Conservation (phyloP, 2,888 invertebrate species). For the Hydropsyche betteni region DNA sequence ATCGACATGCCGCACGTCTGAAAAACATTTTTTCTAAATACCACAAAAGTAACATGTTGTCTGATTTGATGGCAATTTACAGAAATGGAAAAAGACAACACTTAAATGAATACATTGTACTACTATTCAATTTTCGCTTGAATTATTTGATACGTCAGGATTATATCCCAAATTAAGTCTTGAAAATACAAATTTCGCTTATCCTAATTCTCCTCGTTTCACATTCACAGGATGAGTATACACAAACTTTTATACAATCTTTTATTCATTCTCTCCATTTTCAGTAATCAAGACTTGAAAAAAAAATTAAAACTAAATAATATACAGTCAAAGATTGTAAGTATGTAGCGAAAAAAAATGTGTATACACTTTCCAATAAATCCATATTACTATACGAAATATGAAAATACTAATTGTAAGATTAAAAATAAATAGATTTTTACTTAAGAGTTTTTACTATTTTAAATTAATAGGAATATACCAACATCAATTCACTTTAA, state of each 20-base stretch:
- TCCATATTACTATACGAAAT: conserved; percentile 2
- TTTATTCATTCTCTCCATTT: conserved; percentile 27
- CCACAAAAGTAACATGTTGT: background rate
- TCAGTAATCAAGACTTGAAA: conserved; percentile 33
- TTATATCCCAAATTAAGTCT: conserved; percentile 16
- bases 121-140: conserved; percentile 35
- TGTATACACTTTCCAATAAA: conserved; percentile 4
- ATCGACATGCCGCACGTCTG: no score
- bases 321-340: conserved; percentile 21
- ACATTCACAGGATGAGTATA: conserved; percentile 40
- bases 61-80: background rate
- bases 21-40: background rate
- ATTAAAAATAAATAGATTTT: conserved; percentile 24
- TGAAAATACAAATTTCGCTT: conserved; percentile 27
- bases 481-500: conserved; percentile 26
- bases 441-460: background rate
- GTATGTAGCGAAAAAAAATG: conserved; percentile 11
- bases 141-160: conserved; percentile 31
- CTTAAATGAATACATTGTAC: background rate
- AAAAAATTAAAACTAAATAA: conserved; percentile 26
- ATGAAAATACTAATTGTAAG: conserved; percentile 28
- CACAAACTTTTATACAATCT: conserved; percentile 35
- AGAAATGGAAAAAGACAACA: background rate
- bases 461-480: conserved; percentile 30
- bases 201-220: conserved; percentile 24